Percentiles rank a stretch among this genome's conserved stretches.
Conservation (phyloP, 92 coral and sea anemone species). For the Anthopleura xanthogrammica region DNA sequence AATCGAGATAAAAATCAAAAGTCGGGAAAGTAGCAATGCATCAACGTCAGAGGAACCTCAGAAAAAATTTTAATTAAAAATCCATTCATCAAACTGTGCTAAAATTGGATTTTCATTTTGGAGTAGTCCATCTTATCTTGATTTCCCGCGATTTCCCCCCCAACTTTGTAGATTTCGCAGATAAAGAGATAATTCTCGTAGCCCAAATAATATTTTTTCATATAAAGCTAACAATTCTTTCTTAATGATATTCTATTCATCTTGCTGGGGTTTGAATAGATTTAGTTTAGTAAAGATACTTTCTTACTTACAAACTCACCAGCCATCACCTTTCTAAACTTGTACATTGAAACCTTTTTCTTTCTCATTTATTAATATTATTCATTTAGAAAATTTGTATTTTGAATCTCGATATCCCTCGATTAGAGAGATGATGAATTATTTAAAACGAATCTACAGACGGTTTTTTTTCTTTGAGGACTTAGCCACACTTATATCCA, state of each 20-base stretch:
- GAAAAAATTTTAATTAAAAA: slow-evolving; percentile 34
- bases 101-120: slow-evolving; percentile 46
- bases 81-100: slow-evolving; percentile 48
- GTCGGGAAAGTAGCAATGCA: slow-evolving; percentile 43
- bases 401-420: neutral
- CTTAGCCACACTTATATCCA: slow-evolving; percentile 25
- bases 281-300: neutral
- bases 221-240: slow-evolving; percentile 28
- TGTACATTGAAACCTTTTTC: neutral
- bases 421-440: slow-evolving; percentile 8
- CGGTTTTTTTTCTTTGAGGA: slow-evolving; percentile 25
- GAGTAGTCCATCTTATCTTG: slow-evolving; percentile 29
- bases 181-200: slow-evolving; percentile 23
- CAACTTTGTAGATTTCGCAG: slow-evolving; percentile 39
- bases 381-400: neutral
- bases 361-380: neutral
- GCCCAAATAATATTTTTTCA: slow-evolving; percentile 29
- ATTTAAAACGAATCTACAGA: neutral
- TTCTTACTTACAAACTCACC: neutral
- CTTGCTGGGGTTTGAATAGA: neutral
- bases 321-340: slow-evolving; percentile 19
- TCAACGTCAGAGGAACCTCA: slow-evolving; percentile 38
- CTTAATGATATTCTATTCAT: slow-evolving; percentile 8
- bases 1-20: slow-evolving; percentile 42
- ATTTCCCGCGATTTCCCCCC: slow-evolving; percentile 45